Conservation (phyloP, 2,888 invertebrate genomes). For the Orthosia cruda region DNA sequence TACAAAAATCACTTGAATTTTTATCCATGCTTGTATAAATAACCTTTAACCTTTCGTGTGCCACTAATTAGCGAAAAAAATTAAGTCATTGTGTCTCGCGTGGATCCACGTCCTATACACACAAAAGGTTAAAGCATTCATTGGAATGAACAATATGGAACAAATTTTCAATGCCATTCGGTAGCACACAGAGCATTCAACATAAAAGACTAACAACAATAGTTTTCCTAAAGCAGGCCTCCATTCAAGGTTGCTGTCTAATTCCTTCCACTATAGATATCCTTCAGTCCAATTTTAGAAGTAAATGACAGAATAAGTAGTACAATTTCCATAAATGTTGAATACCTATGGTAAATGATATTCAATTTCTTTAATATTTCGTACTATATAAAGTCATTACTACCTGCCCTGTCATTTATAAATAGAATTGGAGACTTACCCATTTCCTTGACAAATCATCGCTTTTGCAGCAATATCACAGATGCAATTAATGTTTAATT, state of each 20-base stretch:
- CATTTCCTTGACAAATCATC: constrained; percentile 37
- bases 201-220: constrained; percentile 54
- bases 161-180: constrained; percentile 78
- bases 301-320: constrained; percentile 34
- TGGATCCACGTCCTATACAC: no score
- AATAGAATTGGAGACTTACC: constrained; percentile 59
- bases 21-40: constrained; percentile 34
- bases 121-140: constrained; percentile 27
- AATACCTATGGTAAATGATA: no score
- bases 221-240: constrained; percentile 59
- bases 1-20: constrained; percentile 17
- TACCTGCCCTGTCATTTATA: constrained; percentile 50
- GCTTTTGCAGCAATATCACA: constrained; percentile 40
- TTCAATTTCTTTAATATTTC: background rate
- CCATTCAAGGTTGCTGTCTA: constrained; percentile 69
- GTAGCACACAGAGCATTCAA: constrained; percentile 69
- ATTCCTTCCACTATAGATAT: constrained; percentile 62
- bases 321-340: background rate
- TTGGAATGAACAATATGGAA: constrained; percentile 71
- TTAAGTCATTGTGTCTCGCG: no score
- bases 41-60: constrained; percentile 9
- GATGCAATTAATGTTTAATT: constrained; percentile 10
- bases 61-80: no score
- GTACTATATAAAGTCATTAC: constrained; percentile 28
- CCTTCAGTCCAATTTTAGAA: constrained; percentile 60